Evolutionary conservation across 2,888 invertebrate genomes (phyloP), one percentile per base, ranked within the genome.

Genomic region (Leptothorax acervorum): DNA sequence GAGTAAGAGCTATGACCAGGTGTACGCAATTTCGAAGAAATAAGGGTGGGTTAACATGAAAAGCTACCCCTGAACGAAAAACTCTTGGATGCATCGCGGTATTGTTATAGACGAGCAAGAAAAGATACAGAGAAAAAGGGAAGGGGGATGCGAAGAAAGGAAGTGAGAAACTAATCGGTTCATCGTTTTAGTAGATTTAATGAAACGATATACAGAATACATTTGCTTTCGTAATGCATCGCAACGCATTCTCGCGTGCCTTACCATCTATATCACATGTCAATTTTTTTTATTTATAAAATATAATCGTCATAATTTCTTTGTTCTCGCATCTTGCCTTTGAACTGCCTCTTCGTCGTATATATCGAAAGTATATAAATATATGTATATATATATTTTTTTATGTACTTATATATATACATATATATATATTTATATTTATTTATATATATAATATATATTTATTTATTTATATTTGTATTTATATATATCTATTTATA

Each of bases 241-340:
- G 90, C 88, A 89, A 86, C 91, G 91, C 91, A 88, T 89, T 88
- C 74, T 87, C 91, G 89, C 90, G 91, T 92, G 92, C 90, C 92
- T 92, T 92, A 92, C 91, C 91, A 90, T 90, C 92, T 92, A 92
- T 92, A 92, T 92, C 92, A 92, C 92, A 92, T 92, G 89, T 92
- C 91, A 91, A 91, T 90, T 90, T 91, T 88, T 88, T 88, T 89
- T 88, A 88, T 90, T 91, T 90, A 91, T 91, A 90, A 90, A 86
- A 89, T 90, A 90, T 89, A 91, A 89, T 90, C 83, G 74, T 90
- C 87, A 86, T 79, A 88, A 90, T 88, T 88, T 88, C 62, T 78
- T 60, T 84, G 82, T 85, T 81, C 86, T 85, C 88, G 79, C 84
- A 63, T 86, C 87, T 85, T 91, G 76, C 87, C 87, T 87, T 87